Evolutionary conservation across 2,888 invertebrate species (phyloP).

Genomic region (Itoplectis maculator): DNA sequence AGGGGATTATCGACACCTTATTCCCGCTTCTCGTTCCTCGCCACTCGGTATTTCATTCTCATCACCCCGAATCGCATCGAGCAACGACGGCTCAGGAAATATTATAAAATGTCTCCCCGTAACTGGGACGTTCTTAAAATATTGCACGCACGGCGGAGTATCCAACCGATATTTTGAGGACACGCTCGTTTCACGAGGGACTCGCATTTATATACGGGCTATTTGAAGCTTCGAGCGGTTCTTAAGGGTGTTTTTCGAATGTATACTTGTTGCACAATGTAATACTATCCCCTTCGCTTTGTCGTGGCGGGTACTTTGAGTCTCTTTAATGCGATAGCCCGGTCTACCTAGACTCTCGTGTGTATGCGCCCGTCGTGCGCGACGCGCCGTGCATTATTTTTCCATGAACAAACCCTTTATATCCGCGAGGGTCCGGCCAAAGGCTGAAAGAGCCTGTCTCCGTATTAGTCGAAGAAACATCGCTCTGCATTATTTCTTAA

Average conservation of each 20-base stretch:
- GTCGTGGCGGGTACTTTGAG: conserved; percentile 74
- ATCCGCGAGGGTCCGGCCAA: conserved; percentile 38
- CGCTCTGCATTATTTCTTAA: background rate
- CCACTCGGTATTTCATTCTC: conserved; percentile 42
- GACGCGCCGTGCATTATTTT: conserved; percentile 75
- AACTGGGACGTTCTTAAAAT: conserved; percentile 43
- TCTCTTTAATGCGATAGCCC: conserved; percentile 81
- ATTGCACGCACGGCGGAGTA: conserved; percentile 45
- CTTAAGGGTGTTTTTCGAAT: conserved; percentile 82
- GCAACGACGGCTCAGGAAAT: conserved; percentile 32
- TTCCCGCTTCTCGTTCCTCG: conserved; percentile 31
- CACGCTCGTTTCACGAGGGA: conserved; percentile 68
- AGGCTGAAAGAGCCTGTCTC: conserved; percentile 24
- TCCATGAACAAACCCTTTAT: conserved; percentile 79
- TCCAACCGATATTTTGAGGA: conserved; percentile 82
- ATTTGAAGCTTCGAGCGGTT: conserved; percentile 81
- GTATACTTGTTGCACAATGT: conserved; percentile 83
- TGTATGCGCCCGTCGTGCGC: conserved; percentile 19
- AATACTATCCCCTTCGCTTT: conserved; percentile 81
- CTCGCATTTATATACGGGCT: conserved; percentile 81
- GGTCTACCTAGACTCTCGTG: conserved; percentile 54
- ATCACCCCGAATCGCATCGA: conserved; percentile 31
- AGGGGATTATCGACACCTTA: conserved; percentile 68
- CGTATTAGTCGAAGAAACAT: conserved; percentile 27
- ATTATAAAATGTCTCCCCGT: conserved; percentile 42